Conservation (phyloP, 2,113 vertebrate species). For the Hipposideros armiger region DNA sequence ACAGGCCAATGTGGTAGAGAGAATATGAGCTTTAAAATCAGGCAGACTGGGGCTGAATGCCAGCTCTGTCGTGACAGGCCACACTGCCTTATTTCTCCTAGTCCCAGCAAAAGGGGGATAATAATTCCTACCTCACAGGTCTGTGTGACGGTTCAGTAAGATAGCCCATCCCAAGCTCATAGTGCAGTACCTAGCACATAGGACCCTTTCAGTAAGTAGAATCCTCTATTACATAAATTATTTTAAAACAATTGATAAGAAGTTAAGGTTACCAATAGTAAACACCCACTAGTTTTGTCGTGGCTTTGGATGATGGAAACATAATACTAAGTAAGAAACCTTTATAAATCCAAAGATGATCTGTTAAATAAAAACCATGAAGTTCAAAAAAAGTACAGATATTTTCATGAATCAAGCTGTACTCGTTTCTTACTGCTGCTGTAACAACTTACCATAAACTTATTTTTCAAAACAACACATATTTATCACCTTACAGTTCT, state of each 20-base stretch:
- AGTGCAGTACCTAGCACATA: not conserved
- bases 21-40: not conserved
- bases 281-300: not conserved
- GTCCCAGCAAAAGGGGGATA: not conserved
- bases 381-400: not conserved
- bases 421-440: not conserved
- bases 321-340: not conserved
- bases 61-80: not conserved
- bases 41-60: not conserved
- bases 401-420: not conserved
- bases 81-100: fast-evolving
- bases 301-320: not conserved
- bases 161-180: not conserved
- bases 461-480: not conserved
- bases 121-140: not conserved
- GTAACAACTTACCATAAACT: not conserved
- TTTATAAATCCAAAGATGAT: not conserved
- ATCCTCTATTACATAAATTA: not conserved
- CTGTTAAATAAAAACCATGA: not conserved
- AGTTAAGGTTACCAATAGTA: not conserved
- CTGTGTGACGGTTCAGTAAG: not conserved
- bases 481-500: not conserved
- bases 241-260: not conserved
- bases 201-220: not conserved
- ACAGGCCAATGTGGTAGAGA: not conserved